Evolutionary conservation across 2,888 invertebrate species (phyloP).

Genomic region (Nasonia oneida): DNA sequence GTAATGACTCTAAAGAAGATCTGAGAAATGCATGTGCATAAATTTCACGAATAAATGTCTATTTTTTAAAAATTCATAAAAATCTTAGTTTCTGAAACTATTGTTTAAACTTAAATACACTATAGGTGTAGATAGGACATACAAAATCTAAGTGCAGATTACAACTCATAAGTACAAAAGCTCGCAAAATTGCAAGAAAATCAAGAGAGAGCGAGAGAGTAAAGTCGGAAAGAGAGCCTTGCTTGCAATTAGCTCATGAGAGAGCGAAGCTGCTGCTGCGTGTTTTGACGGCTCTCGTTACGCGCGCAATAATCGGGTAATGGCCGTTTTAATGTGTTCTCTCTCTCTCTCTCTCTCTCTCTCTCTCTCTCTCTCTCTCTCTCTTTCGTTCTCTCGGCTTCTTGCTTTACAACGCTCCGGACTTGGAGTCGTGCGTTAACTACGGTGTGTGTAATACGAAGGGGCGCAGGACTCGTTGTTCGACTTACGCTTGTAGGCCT

Average conservation of each 20-base stretch:
- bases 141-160: not conserved
- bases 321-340: conserved; percentile 46
- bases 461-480: not conserved
- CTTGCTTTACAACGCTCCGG: conserved; percentile 3
- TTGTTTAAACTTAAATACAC: not conserved
- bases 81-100: not conserved
- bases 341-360: not conserved
- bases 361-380: not conserved
- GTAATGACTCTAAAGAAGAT: conserved; percentile 11
- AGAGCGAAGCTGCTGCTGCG: not conserved
- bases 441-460: not conserved
- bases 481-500: conserved; percentile 54
- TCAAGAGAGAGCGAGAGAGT: not conserved
- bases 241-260: conserved; percentile 48
- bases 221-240: not conserved
- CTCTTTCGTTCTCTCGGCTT: conserved; percentile 19
- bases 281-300: conserved; percentile 59
- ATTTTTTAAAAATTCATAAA: not conserved
- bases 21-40: not conserved
- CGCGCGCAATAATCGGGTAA: conserved; percentile 51
- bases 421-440: conserved; percentile 6
- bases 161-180: not conserved
- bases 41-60: not conserved
- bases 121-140: not conserved
- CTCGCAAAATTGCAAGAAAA: not conserved